phyloP scores from a whole-genome alignment of 35 echinoderm and acorn worm genomes.

The Acanthaster planci region DNA sequence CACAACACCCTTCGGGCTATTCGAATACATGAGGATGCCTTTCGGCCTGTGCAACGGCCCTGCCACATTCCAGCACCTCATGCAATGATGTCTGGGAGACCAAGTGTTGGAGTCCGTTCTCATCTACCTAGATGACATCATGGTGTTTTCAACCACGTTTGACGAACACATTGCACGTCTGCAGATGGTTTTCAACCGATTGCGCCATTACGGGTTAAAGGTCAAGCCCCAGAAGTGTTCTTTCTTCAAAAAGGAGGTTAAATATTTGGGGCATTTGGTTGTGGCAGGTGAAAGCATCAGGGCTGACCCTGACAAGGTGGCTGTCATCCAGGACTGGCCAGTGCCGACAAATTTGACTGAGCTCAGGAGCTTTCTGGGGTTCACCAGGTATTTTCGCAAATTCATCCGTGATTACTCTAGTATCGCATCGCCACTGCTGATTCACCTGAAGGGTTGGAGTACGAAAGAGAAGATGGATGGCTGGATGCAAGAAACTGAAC shows the following conservation, averaged over 20 bases:
- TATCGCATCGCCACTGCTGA: too few relatives aligned
- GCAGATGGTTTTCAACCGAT: constrained; percentile 8
- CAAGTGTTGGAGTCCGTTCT: constrained; percentile 24
- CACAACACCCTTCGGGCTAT: constrained; percentile 29
- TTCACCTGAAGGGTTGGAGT: too few relatives aligned
- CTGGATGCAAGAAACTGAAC: background rate
- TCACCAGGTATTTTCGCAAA: too few relatives aligned
- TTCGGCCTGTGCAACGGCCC: constrained; percentile 52
- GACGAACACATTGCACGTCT: constrained; percentile 1
- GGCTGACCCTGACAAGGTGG: constrained; percentile 28
- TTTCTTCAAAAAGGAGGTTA: constrained; percentile 25
- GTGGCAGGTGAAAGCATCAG: constrained; percentile 5
- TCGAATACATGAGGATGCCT: constrained; percentile 42
- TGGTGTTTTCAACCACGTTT: constrained; percentile 1
- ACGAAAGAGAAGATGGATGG: too few relatives aligned
- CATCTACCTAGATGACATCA: constrained; percentile 45
- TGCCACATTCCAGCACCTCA: constrained; percentile 13
- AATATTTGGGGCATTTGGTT: constrained; percentile 20
- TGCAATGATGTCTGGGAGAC: background rate
- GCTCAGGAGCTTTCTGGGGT: too few relatives aligned
- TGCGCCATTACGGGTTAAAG: background rate
- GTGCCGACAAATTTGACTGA: too few relatives aligned
- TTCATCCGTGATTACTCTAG: too few relatives aligned
- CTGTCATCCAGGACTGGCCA: too few relatives aligned
- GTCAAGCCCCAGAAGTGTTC: constrained; percentile 38